phyloP scores from a whole-genome alignment of 2,797 vertebrate genomes.

The Picus viridis region DNA sequence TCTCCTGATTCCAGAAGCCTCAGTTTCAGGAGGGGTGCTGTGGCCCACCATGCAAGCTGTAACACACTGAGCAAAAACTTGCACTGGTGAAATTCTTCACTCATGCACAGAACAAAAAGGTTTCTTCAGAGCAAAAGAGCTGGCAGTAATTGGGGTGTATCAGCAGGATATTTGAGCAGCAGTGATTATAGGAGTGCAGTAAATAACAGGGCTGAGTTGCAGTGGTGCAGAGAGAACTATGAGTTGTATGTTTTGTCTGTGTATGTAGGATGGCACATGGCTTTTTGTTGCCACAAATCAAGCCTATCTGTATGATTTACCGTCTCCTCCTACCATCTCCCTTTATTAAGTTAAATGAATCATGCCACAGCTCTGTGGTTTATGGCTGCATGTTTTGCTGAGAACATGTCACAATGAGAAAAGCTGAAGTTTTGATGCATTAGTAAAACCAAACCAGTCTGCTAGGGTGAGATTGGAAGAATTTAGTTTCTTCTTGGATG shows the following conservation, averaged over 20 bases:
- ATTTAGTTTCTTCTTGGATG: conserved; percentile 10
- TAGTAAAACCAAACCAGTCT: neutral
- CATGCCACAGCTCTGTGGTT: conserved; percentile 24
- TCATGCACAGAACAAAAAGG: neutral
- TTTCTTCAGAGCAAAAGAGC: neutral
- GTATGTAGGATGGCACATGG: neutral
- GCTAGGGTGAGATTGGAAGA: neutral
- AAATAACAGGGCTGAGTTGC: neutral
- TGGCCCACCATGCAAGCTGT: neutral
- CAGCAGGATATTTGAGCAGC: neutral
- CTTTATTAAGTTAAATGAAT: conserved; percentile 31
- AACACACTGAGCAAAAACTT: neutral
- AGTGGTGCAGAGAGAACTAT: neutral
- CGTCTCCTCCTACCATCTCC: neutral
- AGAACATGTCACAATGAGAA: neutral
- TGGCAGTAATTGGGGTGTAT: neutral
- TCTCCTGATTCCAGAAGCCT: neutral
- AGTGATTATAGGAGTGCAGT: neutral
- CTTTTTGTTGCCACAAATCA: neutral
- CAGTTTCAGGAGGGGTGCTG: neutral
- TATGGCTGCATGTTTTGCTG: conserved; percentile 32
- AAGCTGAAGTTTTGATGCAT: conserved; percentile 18
- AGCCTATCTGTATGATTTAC: conserved; percentile 21
- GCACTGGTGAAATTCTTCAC: neutral
- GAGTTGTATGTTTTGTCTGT: neutral